phyloP scores from a whole-genome alignment of 2,113 vertebrate species.

The Circaetus gallicus region DNA sequence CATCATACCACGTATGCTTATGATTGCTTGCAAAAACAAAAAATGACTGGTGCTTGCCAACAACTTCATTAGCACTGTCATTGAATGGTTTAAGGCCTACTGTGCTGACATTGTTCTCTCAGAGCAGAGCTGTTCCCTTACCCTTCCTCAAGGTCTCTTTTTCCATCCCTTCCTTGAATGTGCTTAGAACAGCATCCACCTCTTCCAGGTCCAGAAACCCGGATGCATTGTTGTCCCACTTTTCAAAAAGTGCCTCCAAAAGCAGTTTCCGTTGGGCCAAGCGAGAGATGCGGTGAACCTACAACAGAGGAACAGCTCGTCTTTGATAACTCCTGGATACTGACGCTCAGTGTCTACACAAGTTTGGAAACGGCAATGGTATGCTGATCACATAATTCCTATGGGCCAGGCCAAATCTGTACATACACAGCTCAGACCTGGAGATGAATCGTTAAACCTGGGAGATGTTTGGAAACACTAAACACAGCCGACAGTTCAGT shows the following conservation, averaged over 20 bases:
- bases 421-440: neutral
- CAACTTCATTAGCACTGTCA: neutral
- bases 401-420: neutral
- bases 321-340: neutral
- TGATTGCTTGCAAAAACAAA: neutral
- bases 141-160: conserved; percentile 68
- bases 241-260: conserved; percentile 73
- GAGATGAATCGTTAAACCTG: neutral
- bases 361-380: neutral
- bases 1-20: neutral
- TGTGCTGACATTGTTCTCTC: neutral
- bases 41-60: neutral
- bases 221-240: conserved; percentile 72
- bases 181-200: conserved; percentile 58
- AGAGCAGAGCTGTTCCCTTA: conserved; percentile 36
- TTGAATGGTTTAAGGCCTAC: neutral
- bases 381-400: neutral
- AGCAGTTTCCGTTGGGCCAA: conserved; percentile 29
- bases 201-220: conserved; percentile 73
- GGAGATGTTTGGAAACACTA: neutral
- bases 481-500: neutral
- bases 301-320: neutral
- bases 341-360: neutral
- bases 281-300: conserved; percentile 37
- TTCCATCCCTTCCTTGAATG: conserved; percentile 72